Evolutionary conservation across 2,113 vertebrate genomes (phyloP), one percentile per base, ranked within the genome.

Genomic region (Tursiops truncatus): DNA sequence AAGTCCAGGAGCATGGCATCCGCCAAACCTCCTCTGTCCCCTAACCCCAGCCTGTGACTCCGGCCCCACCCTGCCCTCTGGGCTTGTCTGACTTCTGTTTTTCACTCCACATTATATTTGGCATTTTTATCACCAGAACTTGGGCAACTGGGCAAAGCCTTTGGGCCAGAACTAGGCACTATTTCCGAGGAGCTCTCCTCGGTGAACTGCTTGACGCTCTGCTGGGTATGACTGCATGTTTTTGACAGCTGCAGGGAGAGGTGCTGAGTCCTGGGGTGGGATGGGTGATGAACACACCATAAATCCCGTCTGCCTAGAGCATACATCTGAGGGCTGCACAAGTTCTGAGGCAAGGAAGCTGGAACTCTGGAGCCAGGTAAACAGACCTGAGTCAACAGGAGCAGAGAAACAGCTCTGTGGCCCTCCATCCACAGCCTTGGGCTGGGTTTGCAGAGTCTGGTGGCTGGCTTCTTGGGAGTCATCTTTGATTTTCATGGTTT

Each of bases 181-280:
- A 81, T 97, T 98, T 90, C 94, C 26, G 36, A 97, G 81, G 96
- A 96, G 83, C 83, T 83, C 92, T 82, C 84, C 92, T 95, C 9
- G 41, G 86, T 60, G 91, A 23, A 89, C 83, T 12, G 87, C 79
- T 81, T 97, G 96, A 94, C 50, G 56, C 50, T 83, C 87, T 36
- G 71, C 93, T 79, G 88, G 95, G 96, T 97, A 95, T 60, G 60
- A 90, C 6, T 93, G 97, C 97, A 96, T 97, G 92, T 91, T 98
- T 98, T 97, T 97, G 97, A 98, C 96, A 98, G 97, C 98, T 98
- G 95, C 89, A 91, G 95, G 60, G 96, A 96, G 94, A 98, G 91
- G 93, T 97, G 96, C 96, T 21, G n/a, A 82, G 70, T 18, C 23
- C 92, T 95, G 89, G 63, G 91, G 53, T 74, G n/a, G 89, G 96